Conservation (phyloP, 2,113 vertebrate genomes). For the Otis tarda region DNA sequence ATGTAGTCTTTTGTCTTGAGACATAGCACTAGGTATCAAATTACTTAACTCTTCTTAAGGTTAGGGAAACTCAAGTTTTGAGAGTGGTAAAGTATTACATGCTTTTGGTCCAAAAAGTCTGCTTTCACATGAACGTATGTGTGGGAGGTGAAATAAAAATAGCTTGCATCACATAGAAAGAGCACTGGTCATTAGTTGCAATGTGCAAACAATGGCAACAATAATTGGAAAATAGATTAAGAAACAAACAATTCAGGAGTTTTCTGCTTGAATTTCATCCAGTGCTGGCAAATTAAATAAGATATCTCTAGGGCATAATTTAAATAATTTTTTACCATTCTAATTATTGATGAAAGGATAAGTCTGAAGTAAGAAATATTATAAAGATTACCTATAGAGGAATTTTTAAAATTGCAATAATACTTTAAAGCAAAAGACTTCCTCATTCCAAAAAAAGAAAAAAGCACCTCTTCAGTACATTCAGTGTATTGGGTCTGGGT, state of each 20-base stretch:
- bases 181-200: not conserved
- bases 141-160: not conserved
- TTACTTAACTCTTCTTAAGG: not conserved
- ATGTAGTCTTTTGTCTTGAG: not conserved
- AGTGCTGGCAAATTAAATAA: not conserved
- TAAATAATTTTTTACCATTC: not conserved
- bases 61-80: not conserved
- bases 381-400: not conserved
- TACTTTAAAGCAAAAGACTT: not conserved
- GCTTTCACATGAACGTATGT: not conserved
- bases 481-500: not conserved
- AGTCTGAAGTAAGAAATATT: not conserved
- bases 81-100: not conserved
- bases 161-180: not conserved
- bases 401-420: not conserved
- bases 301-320: not conserved
- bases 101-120: not conserved
- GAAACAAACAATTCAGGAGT: not conserved
- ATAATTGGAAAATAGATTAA: not conserved
- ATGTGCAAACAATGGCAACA: not conserved
- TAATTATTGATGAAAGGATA: not conserved
- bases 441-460: not conserved
- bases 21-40: not conserved
- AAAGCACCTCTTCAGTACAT: not conserved
- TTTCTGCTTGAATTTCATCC: not conserved